phyloP scores from a whole-genome alignment of 92 coral and sea anemone species.

The Phenganax subtilis region DNA sequence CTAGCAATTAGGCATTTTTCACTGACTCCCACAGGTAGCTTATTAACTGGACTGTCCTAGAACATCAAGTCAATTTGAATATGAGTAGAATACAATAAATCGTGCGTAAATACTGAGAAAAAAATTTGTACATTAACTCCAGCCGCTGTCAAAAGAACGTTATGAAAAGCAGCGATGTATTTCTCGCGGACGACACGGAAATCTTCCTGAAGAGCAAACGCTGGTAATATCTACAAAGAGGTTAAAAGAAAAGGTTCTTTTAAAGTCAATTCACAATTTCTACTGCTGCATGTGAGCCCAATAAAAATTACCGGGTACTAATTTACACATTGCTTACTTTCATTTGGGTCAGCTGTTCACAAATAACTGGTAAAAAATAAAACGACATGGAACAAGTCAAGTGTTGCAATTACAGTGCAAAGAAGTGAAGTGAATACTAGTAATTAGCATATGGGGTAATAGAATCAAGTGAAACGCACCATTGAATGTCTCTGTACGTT shows the following conservation, averaged over 20 bases:
- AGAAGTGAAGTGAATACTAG: neutral
- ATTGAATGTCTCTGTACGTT: constrained; percentile 72
- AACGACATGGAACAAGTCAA: neutral
- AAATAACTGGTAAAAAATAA: constrained; percentile 59
- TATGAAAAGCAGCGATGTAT: constrained; percentile 80
- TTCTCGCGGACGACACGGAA: constrained; percentile 85
- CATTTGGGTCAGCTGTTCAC: constrained; percentile 90
- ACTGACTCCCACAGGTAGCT: neutral
- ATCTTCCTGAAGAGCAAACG: constrained; percentile 88
- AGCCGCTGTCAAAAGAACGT: constrained; percentile 85
- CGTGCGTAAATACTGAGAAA: neutral
- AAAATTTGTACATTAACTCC: constrained; percentile 63
- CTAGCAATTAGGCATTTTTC: neutral
- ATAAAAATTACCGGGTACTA: neutral
- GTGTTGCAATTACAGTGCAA: neutral
- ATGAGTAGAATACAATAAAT: no score
- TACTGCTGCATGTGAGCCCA: neutral
- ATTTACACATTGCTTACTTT: constrained; percentile 53
- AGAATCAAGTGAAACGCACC: constrained; percentile 38
- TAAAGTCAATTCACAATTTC: neutral
- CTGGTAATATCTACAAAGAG: constrained; percentile 70
- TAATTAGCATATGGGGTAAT: neutral
- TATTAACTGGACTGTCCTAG: neutral
- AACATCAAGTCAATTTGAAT: neutral
- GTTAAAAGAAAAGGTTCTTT: neutral